Conservation (phyloP, 2,888 invertebrate species). For the Agonopterix subpropinquella region DNA sequence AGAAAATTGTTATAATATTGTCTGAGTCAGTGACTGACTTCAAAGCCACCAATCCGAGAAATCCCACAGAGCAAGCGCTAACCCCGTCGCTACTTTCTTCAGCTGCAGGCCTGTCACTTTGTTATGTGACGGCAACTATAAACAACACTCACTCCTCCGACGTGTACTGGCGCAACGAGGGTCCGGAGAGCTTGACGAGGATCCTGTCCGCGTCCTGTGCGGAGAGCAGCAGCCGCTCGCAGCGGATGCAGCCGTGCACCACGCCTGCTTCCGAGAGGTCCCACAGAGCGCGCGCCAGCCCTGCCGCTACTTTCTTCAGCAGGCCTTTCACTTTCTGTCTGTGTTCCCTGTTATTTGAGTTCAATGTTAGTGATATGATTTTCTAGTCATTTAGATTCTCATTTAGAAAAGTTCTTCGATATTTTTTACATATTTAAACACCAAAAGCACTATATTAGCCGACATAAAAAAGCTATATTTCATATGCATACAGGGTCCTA, state of each 20-base stretch:
- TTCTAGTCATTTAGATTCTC: too few species aligned
- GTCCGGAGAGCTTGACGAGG: constrained; percentile 88
- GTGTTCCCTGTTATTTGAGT: not conserved
- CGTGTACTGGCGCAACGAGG: constrained; percentile 76
- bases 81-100: constrained; percentile 86
- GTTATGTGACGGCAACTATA: too few species aligned
- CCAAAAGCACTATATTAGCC: too few species aligned
- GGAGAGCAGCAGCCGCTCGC: constrained; percentile 87
- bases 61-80: constrained; percentile 92
- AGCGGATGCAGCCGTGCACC: constrained; percentile 89
- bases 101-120: constrained; percentile 66
- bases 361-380: too few species aligned
- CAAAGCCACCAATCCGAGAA: constrained; percentile 82
- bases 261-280: constrained; percentile 89
- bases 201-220: constrained; percentile 80
- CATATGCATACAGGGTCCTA: too few species aligned
- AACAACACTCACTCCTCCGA: constrained; percentile 78
- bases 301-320: constrained; percentile 87
- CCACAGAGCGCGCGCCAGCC: constrained; percentile 89
- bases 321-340: not conserved
- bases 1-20: too few species aligned
- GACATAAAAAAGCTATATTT: too few species aligned
- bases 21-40: too few species aligned
- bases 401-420: too few species aligned
- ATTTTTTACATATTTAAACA: too few species aligned